A percentile compares a stretch with the other conserved stretches of the same genome.
Evolutionary conservation across 2,888 invertebrate genomes (phyloP).

Genomic region (Craniophora ligustri): DNA sequence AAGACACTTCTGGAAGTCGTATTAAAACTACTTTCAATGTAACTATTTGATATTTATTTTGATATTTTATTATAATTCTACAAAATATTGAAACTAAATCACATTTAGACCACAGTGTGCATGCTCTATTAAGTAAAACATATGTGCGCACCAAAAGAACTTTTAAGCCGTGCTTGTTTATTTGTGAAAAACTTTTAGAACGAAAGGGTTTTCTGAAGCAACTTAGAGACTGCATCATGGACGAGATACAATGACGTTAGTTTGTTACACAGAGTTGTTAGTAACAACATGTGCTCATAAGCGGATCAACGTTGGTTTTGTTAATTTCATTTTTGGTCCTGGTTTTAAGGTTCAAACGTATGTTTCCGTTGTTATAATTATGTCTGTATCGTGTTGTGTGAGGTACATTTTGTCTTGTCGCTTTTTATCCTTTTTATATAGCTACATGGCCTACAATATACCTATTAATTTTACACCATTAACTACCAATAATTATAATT

Average conservation of each 20-base stretch:
- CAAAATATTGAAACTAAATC: not conserved
- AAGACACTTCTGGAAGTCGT: no score
- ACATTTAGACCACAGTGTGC: conserved; percentile 43
- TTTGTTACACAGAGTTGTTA: conserved; percentile 16
- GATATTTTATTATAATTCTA: no score
- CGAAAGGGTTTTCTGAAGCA: conserved; percentile 39
- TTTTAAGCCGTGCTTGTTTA: conserved; percentile 56
- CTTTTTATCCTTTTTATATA: not conserved
- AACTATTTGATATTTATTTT: no score
- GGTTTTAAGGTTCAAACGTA: not conserved
- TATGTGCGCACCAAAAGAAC: conserved; percentile 50
- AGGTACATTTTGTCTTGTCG: no score
- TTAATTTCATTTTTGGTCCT: not conserved
- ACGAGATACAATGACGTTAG: conserved; percentile 25
- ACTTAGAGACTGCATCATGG: conserved; percentile 37
- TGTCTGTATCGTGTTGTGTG: no score
- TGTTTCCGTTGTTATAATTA: not conserved
- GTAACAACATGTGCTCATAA: conserved; percentile 38
- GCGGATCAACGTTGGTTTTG: conserved; percentile 18
- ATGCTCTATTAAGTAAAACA: conserved; percentile 50
- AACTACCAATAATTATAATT: no score
- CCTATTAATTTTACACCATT: no score
- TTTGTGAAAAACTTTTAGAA: conserved; percentile 43
- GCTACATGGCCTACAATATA: no score
- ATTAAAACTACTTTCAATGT: no score